These are phyloP conservation scores for Agelastica alni DNA, from an alignment of 2,888 invertebrate species.

Conservation along the genomic window DNA sequence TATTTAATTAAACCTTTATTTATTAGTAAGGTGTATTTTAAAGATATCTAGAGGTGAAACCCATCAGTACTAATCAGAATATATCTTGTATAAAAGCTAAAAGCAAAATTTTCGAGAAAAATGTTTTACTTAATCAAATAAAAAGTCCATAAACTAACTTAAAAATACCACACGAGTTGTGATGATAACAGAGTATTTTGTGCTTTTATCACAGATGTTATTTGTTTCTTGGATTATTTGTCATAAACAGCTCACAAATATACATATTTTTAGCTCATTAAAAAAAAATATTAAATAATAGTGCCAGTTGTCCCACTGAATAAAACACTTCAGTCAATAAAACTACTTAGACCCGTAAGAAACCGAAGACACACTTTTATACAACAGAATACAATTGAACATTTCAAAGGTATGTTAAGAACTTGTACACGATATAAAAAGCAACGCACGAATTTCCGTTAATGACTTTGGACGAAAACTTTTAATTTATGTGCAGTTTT, in stretches of 20 bases:
- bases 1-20: too few species aligned
- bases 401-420: background rate
- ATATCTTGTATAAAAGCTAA: background rate
- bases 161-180: conserved; percentile 35
- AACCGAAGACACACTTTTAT: background rate
- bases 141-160: conserved; percentile 18
- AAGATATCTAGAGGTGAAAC: too few species aligned
- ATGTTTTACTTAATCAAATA: conserved; percentile 8
- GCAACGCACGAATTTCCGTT: background rate
- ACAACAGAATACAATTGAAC: background rate
- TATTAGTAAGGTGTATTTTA: too few species aligned
- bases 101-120: background rate
- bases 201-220: conserved; percentile 52
- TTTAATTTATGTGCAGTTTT: too few species aligned
- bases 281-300: conserved; percentile 14
- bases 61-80: too few species aligned
- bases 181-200: conserved; percentile 44
- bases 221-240: conserved; percentile 40
- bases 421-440: background rate
- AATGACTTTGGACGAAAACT: too few species aligned
- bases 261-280: conserved; percentile 24
- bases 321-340: background rate
- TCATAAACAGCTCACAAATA: conserved; percentile 38
- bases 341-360: too few species aligned
- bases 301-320: background rate